Evolutionary conservation across 2,888 invertebrate genomes (phyloP).

Genomic region (Volucella bombylans): DNA sequence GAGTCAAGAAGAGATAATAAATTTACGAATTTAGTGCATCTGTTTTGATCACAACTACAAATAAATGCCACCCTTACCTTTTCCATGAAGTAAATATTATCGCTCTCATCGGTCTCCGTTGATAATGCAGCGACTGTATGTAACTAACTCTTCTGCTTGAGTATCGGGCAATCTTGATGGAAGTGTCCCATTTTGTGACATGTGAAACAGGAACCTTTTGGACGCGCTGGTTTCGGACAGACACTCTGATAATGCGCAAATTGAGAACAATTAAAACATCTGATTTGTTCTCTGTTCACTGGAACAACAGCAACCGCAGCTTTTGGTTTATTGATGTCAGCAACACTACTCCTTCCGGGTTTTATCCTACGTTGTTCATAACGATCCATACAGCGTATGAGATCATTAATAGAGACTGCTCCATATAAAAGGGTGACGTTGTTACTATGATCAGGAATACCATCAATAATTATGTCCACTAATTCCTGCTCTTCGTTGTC

Average conservation of each 20-base stretch:
- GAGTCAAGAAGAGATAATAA: too few species aligned
- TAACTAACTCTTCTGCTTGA: not conserved
- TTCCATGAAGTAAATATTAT: not conserved
- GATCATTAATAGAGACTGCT: too few species aligned
- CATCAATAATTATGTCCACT: too few species aligned
- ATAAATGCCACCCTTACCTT: conserved; percentile 14
- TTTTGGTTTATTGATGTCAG: too few species aligned
- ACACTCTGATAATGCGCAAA: conserved; percentile 1
- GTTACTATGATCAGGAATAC: too few species aligned
- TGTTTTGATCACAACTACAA: not conserved
- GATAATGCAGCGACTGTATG: not conserved
- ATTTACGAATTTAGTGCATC: not conserved
- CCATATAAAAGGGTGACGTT: too few species aligned
- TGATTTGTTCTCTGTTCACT: too few species aligned
- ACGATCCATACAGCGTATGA: too few species aligned
- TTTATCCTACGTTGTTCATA: too few species aligned
- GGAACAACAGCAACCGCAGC: too few species aligned
- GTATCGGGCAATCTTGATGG: not conserved
- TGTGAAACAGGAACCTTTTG: not conserved
- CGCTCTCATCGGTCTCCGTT: not conserved
- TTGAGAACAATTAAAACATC: not conserved
- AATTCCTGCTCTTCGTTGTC: too few species aligned
- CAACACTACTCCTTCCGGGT: too few species aligned
- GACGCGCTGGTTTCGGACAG: conserved; percentile 6
- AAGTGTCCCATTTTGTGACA: not conserved